Base-by-base conservation (phyloP, 2,888 invertebrate species). In the Sarcophaga carnaria region DNA sequence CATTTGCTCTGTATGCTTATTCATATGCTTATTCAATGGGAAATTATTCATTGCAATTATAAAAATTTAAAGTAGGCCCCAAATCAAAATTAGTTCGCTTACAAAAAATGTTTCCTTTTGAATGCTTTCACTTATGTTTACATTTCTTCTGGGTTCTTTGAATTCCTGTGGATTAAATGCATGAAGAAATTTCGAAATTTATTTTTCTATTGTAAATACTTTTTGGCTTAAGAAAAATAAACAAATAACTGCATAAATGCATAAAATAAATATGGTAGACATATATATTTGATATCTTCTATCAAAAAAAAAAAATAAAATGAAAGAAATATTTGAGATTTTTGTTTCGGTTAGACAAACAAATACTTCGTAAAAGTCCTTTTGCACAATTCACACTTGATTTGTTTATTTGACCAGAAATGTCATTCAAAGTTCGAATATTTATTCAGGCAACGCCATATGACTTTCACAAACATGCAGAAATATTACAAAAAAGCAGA, bases 361-460 rank as follows among this genome's bases (percentile, higher is more conserved):
- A 54, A 54, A 54, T 54, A 54, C 62, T 20, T 59, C 20, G 10
- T 17, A 59, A 5, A 60, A 71, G 79, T 84, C 83, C 59, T 25
- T 76, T 66, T 54, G 12, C 47, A 76, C 75, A 80, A 80, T 80
- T 84, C 27, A 84, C 71, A 80, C 75, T 75, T 80, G 84, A 80
- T 27, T 80, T 64, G 70, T 60, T 66, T 63, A 84, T 64, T 71
- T 66, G 45, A 70, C 49, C 75, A 75, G 62, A 27, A 47, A 47
- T 47, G 49, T 10, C 74, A 62, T 49, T 66, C 67, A 66, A 67
- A 74, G 54, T 37, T 37, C 37, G 37, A 37, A 37, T 37, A 37
- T 37, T 37, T 66, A 72, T 14, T 45, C 25, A 63, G 49, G 47
- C 14, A 37, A 49, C 27, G 25, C 47, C 45, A 20, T 60, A 72